Evolutionary conservation across 2,797 vertebrate species (phyloP).

Genomic region (Eremophila alpestris): DNA sequence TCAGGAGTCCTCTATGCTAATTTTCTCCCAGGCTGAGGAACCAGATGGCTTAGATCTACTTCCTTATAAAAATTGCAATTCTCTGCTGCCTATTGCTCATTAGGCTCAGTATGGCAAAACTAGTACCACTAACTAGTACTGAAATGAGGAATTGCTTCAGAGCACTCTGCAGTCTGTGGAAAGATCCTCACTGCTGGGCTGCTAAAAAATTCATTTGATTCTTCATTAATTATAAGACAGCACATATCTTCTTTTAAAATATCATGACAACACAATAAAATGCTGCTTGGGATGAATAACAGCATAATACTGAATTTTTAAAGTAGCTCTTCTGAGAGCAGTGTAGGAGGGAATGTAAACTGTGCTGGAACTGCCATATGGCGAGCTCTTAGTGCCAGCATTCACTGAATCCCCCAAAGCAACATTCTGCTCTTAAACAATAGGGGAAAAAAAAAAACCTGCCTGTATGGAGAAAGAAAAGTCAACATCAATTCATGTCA

Average conservation of each 20-base stretch:
- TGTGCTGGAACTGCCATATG: background rate
- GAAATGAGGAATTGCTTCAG: background rate
- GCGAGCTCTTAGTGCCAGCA: background rate
- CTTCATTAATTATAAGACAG: slow-evolving; percentile 4
- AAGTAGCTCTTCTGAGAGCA: background rate
- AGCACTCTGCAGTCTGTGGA: background rate
- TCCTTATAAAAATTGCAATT: background rate
- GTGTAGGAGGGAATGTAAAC: background rate
- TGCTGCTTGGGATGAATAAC: background rate
- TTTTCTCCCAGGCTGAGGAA: background rate
- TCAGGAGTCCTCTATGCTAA: background rate
- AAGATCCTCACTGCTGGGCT: background rate
- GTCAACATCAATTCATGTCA: background rate
- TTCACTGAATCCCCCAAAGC: background rate
- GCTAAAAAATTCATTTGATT: background rate
- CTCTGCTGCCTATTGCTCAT: background rate
- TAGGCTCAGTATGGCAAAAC: background rate
- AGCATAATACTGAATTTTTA: background rate
- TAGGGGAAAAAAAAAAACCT: background rate
- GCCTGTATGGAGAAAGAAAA: background rate
- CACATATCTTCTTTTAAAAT: background rate
- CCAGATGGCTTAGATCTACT: background rate
- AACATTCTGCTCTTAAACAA: background rate
- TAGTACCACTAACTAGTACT: background rate
- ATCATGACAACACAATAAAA: background rate